Evolutionary conservation across 2,113 vertebrate species (phyloP), one percentile per base, ranked within the genome.

Genomic region (Serranochromis macrocephalus): DNA sequence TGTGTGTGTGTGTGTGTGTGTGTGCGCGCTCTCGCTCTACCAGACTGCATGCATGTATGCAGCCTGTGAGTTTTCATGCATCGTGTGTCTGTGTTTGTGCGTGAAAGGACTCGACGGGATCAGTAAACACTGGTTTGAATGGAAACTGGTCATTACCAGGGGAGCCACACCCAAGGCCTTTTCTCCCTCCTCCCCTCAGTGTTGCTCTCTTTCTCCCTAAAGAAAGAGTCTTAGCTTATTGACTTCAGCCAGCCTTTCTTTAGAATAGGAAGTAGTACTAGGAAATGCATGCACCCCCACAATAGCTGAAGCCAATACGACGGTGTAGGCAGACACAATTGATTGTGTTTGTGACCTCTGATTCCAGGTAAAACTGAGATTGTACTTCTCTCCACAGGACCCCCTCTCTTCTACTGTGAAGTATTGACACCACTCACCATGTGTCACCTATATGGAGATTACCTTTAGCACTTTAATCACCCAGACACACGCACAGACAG

Each of bases 41-140:
- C 40, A 9, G 57, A n/a, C 42, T 38, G 82, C 10, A 5, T 83
- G 75, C 9, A 9, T 79, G 82, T 85, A 78, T 66, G 63, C 40
- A 51, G 42, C 21, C 38, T 84, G 82, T 58, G 81, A 61, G 83
- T 87, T 90, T 88, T 89, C 71, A 83, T 75, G 83, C 75, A 66
- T 86, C 82, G 7, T 13, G 68, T 63, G 83, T 49, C 55, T 82
- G 42, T 82, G 85, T 92, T 85, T 94, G 92, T 78, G 90, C 80
- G 83, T 93, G 90, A 93, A 88, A 38, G 86, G 55, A 80, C 66
- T 4, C 61, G 51, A 54, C 73, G 54, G 90, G 58, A 88, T 90
- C 93, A 57, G 83, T 94, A 95, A 95, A 94, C 93, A 94, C 88
- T 26, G 80, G 88, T 92, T 93, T 88, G 82, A 93, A 88, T 49